Evolutionary conservation across 2,797 vertebrate species (phyloP).

Genomic region (Chrosomus eos): DNA sequence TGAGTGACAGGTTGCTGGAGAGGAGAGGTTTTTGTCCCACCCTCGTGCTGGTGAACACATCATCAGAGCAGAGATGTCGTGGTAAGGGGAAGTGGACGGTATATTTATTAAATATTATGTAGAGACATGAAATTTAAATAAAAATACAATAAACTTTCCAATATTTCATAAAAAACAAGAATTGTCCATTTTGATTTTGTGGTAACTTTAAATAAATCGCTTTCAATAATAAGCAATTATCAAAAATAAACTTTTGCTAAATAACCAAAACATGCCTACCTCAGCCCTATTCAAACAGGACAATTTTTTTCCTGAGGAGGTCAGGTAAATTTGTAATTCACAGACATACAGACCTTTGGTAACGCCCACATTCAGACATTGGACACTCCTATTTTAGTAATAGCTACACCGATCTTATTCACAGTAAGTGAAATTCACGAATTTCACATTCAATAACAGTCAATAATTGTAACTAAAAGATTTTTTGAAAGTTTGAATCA

Average conservation of each 20-base stretch:
- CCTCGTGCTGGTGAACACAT: not conserved
- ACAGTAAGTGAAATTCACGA: not conserved
- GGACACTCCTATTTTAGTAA: not conserved
- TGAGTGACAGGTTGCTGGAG: not conserved
- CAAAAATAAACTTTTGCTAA: not conserved
- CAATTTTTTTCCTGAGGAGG: not conserved
- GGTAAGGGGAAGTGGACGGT: not conserved
- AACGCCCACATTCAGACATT: not conserved
- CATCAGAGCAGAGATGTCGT: not conserved
- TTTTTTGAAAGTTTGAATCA: not conserved
- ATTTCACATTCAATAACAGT: not conserved
- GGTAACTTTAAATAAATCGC: not conserved
- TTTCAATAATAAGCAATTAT: not conserved
- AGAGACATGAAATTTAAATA: not conserved
- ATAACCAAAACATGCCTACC: conserved; percentile 7
- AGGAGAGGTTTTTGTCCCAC: not conserved
- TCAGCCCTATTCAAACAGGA: not conserved
- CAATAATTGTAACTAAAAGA: not conserved
- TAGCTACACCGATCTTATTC: not conserved
- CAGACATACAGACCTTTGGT: not conserved
- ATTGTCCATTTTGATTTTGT: not conserved
- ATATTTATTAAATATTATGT: not conserved
- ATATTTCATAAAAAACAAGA: not conserved
- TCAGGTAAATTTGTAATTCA: not conserved
- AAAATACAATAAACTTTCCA: not conserved